Evolutionary conservation across 2,888 invertebrate genomes (phyloP), one percentile per base, ranked within the genome.

Genomic region (Athalia circularis): DNA sequence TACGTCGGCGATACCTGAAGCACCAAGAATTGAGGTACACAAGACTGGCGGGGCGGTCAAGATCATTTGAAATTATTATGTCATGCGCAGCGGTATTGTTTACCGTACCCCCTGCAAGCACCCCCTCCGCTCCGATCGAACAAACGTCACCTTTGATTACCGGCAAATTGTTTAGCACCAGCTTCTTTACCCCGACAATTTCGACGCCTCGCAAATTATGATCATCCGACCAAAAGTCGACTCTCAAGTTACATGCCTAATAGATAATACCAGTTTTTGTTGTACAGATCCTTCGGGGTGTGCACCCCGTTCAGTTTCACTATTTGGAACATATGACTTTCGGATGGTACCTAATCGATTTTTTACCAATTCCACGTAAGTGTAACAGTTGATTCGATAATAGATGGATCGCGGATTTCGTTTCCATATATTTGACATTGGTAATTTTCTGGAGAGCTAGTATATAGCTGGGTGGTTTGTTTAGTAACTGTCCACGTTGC

Each of bases 51-150:
- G 57, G 57, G 57, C 59, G 59, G 72, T 72, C 47, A 72, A 59
- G 57, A 47, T 59, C 59, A 11, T 57, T 59, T 59, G 13, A 72
- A 72, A 59, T 68, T 45, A 72, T 59, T 59, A 72, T 72, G 72
- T 47, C 72, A 72, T 72, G 72, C 72, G 72, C 72, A 72, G 59
- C 15, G 59, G 59, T 59, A 72, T 72, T 72, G 29, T 72, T 72
- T 57, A 54, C 43, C 57, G 54, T n/a, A 57, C 57, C 13, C 7
- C 15, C 45, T 50, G 57, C 72, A 5, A 8, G 9, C 15, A 5
- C 15, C n/a, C 68, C 47, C 13, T 7, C 68, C 43, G 57, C 48
- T 45, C 52, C 11, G 45, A 72, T 72, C 72, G 57, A 72, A 72
- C 59, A 72, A 4, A 59, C 72, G 45, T 59, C 59, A 72, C 72